A percentile compares a stretch with the other conserved stretches of the same genome.
phyloP scores from a whole-genome alignment of 2,888 invertebrate species.

The Alloplasta piceator region DNA sequence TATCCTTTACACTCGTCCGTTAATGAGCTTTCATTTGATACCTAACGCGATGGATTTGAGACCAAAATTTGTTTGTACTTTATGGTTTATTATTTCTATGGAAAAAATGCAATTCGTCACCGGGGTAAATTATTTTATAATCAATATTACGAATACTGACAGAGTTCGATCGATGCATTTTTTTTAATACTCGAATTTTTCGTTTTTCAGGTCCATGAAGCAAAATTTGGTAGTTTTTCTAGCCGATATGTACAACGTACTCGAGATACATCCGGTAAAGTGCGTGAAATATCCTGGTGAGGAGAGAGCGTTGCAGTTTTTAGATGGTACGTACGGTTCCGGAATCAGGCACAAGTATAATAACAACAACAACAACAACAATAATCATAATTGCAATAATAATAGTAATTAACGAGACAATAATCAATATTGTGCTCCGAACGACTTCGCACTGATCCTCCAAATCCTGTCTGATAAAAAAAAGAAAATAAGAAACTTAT shows the following conservation, averaged over 20 bases:
- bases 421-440: slow-evolving; percentile 48
- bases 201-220: slow-evolving; percentile 91
- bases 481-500: slow-evolving; percentile 8
- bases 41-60: too few relatives aligned
- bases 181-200: background rate
- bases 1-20: too few relatives aligned
- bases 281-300: slow-evolving; percentile 93
- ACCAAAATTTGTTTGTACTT: too few relatives aligned
- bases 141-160: too few relatives aligned
- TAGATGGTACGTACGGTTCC: slow-evolving; percentile 82
- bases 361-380: slow-evolving; percentile 9
- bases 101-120: too few relatives aligned
- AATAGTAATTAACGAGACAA: slow-evolving; percentile 12
- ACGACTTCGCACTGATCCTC: slow-evolving; percentile 57
- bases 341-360: slow-evolving; percentile 44
- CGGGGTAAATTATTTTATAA: too few relatives aligned
- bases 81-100: too few relatives aligned
- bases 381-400: slow-evolving; percentile 16
- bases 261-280: slow-evolving; percentile 96
- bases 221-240: slow-evolving; percentile 95
- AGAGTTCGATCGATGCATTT: too few relatives aligned
- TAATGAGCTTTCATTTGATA: too few relatives aligned
- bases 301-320: slow-evolving; percentile 84
- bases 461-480: slow-evolving; percentile 47
- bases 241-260: slow-evolving; percentile 96